Evolutionary conservation across 2,888 invertebrate species (phyloP).

Genomic region (Exocentrus adspersus): DNA sequence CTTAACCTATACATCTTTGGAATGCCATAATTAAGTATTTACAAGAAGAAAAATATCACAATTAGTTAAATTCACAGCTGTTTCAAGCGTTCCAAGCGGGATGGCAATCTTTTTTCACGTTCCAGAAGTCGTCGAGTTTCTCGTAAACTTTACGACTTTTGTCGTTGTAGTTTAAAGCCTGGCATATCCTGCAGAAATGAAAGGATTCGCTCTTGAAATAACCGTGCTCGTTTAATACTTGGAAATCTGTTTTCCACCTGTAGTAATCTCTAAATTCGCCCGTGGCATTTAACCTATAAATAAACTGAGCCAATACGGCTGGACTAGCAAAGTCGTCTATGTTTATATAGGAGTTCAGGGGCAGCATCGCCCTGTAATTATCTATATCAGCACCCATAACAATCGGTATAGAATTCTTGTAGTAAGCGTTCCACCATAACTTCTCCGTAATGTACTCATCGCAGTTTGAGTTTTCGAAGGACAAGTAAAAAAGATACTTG

Average conservation of each 20-base stretch:
- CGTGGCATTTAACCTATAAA: conserved; percentile 64
- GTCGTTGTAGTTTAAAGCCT: conserved; percentile 73
- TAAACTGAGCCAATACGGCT: conserved; percentile 65
- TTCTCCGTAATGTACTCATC: conserved; percentile 78
- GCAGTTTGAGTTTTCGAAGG: conserved; percentile 77
- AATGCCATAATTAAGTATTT: conserved; percentile 20
- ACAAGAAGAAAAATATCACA: conserved; percentile 18
- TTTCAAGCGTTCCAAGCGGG: conserved; percentile 51
- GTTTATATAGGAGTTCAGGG: conserved; percentile 72
- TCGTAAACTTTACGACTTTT: conserved; percentile 60
- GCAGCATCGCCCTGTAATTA: conserved; percentile 67
- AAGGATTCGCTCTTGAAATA: conserved; percentile 70
- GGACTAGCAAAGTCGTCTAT: conserved; percentile 67
- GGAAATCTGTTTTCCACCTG: conserved; percentile 69
- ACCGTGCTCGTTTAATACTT: conserved; percentile 73
- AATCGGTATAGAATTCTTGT: conserved; percentile 72
- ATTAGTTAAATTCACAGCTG: conserved; percentile 1
- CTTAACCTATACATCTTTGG: conserved; percentile 26
- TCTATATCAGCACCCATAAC: conserved; percentile 69
- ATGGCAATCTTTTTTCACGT: conserved; percentile 51
- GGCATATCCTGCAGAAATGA: conserved; percentile 74
- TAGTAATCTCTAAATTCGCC: conserved; percentile 65
- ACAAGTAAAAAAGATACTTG: conserved; percentile 74
- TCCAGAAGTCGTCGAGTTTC: conserved; percentile 63
- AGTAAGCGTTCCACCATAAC: conserved; percentile 72